Evolutionary conservation across 2,797 vertebrate genomes (phyloP), one percentile per base, ranked within the genome.

Genomic region (Rousettus madagascariensis): DNA sequence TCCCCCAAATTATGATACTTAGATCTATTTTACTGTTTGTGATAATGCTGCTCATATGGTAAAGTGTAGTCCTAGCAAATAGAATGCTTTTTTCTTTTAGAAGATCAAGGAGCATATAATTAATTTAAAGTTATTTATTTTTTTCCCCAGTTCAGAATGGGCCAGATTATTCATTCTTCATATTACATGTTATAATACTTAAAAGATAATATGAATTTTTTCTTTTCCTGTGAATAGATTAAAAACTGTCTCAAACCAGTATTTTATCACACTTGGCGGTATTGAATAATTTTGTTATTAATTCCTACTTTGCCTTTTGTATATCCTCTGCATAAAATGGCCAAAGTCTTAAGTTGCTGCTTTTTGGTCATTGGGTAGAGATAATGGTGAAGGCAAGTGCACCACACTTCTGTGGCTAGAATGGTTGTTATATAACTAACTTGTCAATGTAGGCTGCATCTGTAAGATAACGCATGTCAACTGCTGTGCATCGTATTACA

Each of bases 361-460:
- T 84, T 72, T 63, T 78, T 79, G 94, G 79, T 83, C 92, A 75
- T 43, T 66, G 75, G 79, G 80, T 79, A 96, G 95, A 96, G 95
- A 74, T 91, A 43, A 30, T 96, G 95, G 96, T 96, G 97, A 98
- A 98, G 98, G 98, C 97, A 97, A 92, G 97, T 94, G 97, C 96
- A 91, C 96, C 98, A 96, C 97, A 96, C 97, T 93, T 97, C 98
- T 98, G 96, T 98, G 98, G 98, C 97, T 98, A 98, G 98, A 98
- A 97, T 94, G 98, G 98, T 97, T 98, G 98, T 97, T 97, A 95
- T 97, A 93, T 98, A 96, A 98, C 97, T 98, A 94, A 97, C 98
- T 98, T 98, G 97, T 98, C 98, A 97, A 98, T 98, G 95, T 98
- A 98, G 98, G 98, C 98, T 97, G 95, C 98, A 95, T 95, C 97